A percentile compares a stretch with the other conserved stretches of the same genome.
Conservation (phyloP, 2,113 vertebrate species). For the Mustela lutreola region DNA sequence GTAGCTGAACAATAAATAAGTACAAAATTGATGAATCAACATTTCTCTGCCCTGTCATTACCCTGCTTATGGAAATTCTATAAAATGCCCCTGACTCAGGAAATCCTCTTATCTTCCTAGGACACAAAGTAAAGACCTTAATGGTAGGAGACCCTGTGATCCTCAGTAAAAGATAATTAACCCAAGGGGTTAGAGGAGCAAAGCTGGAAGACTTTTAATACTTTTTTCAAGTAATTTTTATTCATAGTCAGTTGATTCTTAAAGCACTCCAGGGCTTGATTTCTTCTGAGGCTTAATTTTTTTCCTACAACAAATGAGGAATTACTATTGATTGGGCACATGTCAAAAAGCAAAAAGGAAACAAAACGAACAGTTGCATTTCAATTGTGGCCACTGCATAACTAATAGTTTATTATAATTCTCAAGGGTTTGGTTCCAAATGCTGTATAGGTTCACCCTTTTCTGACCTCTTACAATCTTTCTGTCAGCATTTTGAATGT, state of each 20-base stretch:
- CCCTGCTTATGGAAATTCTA: background rate
- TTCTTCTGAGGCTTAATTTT: background rate
- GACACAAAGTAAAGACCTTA: background rate
- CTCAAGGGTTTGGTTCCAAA: slow-evolving; percentile 45
- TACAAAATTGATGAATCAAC: background rate
- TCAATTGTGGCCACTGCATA: slow-evolving; percentile 28
- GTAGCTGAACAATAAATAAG: background rate
- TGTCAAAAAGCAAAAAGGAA: slow-evolving; percentile 18
- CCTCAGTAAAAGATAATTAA: background rate
- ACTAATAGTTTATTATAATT: slow-evolving; percentile 48
- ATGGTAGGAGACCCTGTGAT: background rate
- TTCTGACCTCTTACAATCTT: background rate
- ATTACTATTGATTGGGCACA: background rate
- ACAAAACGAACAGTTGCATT: slow-evolving; percentile 46
- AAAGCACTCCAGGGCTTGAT: background rate
- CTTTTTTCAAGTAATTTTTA: slow-evolving; percentile 25
- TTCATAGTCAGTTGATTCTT: slow-evolving; percentile 25
- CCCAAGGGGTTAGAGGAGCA: background rate
- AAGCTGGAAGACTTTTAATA: background rate
- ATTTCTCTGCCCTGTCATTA: background rate
- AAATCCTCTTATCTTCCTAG: background rate
- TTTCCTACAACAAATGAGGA: background rate
- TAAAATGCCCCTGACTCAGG: background rate
- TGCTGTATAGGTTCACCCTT: slow-evolving; percentile 16
- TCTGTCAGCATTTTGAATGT: slow-evolving; percentile 65